Conservation (phyloP, 2,797 vertebrate genomes). For the Selene dorsalis region DNA sequence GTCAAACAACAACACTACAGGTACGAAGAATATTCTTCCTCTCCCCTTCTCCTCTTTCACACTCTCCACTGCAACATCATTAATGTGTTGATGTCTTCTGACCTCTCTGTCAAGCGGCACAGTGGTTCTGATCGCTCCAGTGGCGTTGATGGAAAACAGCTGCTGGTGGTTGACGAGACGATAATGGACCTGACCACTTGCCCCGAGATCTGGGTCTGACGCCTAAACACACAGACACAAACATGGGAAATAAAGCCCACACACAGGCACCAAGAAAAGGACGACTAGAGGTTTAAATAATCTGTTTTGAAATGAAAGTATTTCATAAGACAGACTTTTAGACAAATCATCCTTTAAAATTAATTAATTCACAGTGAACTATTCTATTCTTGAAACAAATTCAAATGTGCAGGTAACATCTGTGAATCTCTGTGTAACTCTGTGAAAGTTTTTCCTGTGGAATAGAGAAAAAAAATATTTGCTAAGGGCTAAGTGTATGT, state of each 20-base stretch:
- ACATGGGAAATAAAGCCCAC: neutral
- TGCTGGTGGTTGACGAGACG: slow-evolving; percentile 89
- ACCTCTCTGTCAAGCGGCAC: slow-evolving; percentile 91
- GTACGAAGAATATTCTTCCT: neutral
- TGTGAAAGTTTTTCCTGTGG: neutral
- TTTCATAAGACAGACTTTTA: slow-evolving; percentile 34
- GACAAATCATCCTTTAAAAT: slow-evolving; percentile 17
- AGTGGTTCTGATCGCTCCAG: slow-evolving; percentile 90
- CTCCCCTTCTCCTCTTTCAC: neutral
- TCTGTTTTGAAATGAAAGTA: slow-evolving; percentile 19
- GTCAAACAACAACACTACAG: slow-evolving; percentile 5
- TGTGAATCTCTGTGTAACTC: slow-evolving; percentile 2
- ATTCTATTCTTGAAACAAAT: slow-evolving; percentile 13
- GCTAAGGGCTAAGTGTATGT: neutral
- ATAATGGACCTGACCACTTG: slow-evolving; percentile 92
- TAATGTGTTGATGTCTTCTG: slow-evolving; percentile 38
- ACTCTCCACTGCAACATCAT: neutral
- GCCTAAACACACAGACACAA: slow-evolving; percentile 82
- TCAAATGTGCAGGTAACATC: neutral
- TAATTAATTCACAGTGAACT: slow-evolving; percentile 18
- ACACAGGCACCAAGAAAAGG: slow-evolving; percentile 15
- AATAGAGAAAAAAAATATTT: slow-evolving; percentile 6
- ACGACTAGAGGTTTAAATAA: slow-evolving; percentile 19
- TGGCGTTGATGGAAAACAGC: slow-evolving; percentile 92
- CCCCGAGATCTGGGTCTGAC: slow-evolving; percentile 91